Evolutionary conservation across 2,888 invertebrate genomes (phyloP).

Genomic region (Drosophila bunnanda): DNA sequence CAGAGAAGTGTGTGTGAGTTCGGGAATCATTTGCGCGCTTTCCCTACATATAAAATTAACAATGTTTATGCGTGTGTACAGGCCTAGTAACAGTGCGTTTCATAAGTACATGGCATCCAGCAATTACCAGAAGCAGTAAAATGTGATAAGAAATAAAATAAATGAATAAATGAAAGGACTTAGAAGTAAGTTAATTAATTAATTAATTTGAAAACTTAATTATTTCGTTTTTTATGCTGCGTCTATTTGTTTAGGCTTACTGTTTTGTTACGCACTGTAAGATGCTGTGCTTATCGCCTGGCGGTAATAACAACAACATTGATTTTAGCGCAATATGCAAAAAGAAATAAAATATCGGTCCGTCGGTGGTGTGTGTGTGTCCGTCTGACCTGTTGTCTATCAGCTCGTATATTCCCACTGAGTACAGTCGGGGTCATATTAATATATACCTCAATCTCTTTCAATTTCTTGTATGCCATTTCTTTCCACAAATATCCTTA

Average conservation of each 20-base stretch:
- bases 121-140: neutral
- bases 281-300: conserved; percentile 41
- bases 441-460: neutral
- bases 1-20: conserved; percentile 28
- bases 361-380: conserved; percentile 11
- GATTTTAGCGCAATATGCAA: conserved; percentile 52
- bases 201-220: neutral
- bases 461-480: neutral
- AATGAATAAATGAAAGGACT: neutral
- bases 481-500: neutral
- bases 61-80: conserved; percentile 20
- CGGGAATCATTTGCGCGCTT: conserved; percentile 65
- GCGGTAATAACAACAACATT: conserved; percentile 9
- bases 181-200: neutral
- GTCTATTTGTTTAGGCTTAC: neutral
- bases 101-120: neutral
- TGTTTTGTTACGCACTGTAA: neutral
- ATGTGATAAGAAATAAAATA: neutral
- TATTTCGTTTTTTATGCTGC: neutral
- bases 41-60: conserved; percentile 48
- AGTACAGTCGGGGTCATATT: neutral
- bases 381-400: conserved; percentile 35
- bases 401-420: conserved; percentile 9
- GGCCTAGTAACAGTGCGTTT: conserved; percentile 17
- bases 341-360: conserved; percentile 38